Base-by-base conservation (phyloP, 2,888 invertebrate genomes). In the Platerodrilus igneus region DNA sequence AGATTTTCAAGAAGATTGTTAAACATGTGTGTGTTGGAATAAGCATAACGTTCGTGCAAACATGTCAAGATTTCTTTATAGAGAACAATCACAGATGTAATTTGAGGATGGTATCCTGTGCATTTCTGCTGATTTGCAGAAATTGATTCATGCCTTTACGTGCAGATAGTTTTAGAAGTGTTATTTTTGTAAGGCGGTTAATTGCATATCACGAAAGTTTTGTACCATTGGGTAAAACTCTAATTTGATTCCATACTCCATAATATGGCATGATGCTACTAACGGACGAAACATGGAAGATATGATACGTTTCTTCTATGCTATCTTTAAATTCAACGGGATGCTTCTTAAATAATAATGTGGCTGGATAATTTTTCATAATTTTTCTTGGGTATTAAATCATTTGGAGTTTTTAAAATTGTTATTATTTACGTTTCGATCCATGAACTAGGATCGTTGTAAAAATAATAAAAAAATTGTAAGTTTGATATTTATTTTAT, bases 111-210 rank as follows among this genome's bases (percentile, higher is more conserved):
- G 23, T 31, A 38, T 39, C 8, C 14, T 41, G 14, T 36, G 39
- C 35, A 39, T 43, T 23, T 39, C 43, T 18, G 42, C 43, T 34
- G 43, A 43, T 39, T 39, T 43, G 20, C 22, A 42, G 22, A 36
- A 40, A 35, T 36, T 38, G 10, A 30, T n/a, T 37, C n/a, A 37
- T 37, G 30, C 13, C 17, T 11, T 17, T 18, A 8, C 29, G 29
- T 9, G 16, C 30, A 14, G 30, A 37, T 25, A 30, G 3, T 17
- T 37, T 37, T 10, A 37, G 30, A 8, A 37, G 30, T 23, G 37
- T 37, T n/a, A 21, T 29, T 15, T 37, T 29, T 25, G 33, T 22
- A 20, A 14, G 33, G 19, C 16, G 39, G 9, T 20, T 33, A 18
- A 20, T 40, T n/a, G 19, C 16, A 3, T 39, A 39, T 14, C 16